phyloP scores from a whole-genome alignment of 2,113 vertebrate species.

The Apteryx owenii region DNA sequence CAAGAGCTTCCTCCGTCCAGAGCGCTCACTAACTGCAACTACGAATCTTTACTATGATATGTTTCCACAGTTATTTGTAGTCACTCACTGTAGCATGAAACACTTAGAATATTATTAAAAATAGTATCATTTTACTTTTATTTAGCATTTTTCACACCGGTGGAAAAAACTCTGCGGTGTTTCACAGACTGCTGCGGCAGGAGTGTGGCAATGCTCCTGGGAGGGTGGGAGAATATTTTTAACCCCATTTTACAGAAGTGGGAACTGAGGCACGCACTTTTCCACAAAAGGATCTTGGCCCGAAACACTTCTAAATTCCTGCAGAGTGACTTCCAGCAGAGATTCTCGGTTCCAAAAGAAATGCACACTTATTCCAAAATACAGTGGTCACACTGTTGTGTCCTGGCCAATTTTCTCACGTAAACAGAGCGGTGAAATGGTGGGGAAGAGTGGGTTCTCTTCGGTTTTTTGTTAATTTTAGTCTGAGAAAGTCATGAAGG shows the following conservation, averaged over 20 bases:
- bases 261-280: slow-evolving; percentile 13
- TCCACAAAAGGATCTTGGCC: not conserved
- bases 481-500: slow-evolving; percentile 46
- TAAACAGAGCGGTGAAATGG: not conserved
- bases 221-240: slow-evolving; percentile 30
- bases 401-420: not conserved
- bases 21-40: not conserved
- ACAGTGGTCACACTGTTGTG: not conserved
- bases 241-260: slow-evolving; percentile 53
- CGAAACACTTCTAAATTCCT: not conserved
- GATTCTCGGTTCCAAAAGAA: slow-evolving; percentile 6
- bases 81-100: not conserved
- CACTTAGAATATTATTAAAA: not conserved
- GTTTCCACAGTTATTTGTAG: not conserved
- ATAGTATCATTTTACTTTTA: slow-evolving; percentile 2
- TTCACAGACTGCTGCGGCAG: not conserved
- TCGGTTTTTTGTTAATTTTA: slow-evolving; percentile 43
- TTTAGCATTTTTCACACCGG: slow-evolving; percentile 2
- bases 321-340: not conserved
- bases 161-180: slow-evolving; percentile 18
- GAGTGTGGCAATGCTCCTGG: slow-evolving; percentile 12
- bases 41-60: not conserved
- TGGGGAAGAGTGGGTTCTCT: slow-evolving; percentile 7
- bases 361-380: not conserved
- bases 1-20: not conserved